Base-by-base conservation (phyloP, 2,888 invertebrate genomes). In the Drosophila vallismaia region DNA sequence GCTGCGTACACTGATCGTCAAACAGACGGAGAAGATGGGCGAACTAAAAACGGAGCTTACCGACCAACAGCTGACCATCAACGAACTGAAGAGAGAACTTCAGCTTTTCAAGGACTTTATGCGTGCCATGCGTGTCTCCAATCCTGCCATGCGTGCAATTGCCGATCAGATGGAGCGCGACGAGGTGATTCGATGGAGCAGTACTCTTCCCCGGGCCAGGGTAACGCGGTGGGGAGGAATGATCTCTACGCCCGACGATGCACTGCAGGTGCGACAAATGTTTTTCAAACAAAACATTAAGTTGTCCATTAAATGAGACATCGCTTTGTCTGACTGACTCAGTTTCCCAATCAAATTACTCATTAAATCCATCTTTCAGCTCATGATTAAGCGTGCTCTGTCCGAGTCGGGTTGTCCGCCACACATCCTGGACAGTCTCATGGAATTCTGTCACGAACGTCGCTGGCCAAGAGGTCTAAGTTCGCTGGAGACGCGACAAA, bases 151-250 rank as follows among this genome's bases (percentile, higher is more conserved):
- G 95, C 93, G 97, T 54, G 97, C 97, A 26, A 95, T 98, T 55
- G 97, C 97, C 3, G 97, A 98, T 89, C 97, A 97, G 89, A 97
- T 98, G 96, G 98, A 98, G 91, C 94, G 97, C 57, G 97, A 98
- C 89, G 98, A 98, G 92, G 97, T 98, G 63, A 94, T 96, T 40
- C 94, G 97, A 86, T 98, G 98, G 98, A 96, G 97, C 48, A 95
- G 94, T 79, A 95, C 96, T 0, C 92, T 98, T 49, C 93, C 96
- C 0, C 92, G 97, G 48, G 97, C 97, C 14, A 93, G 98, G 67
- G 98, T 99, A 46, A 98, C 98, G 0, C 94, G 98, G 63, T 99
- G 98, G 99, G 99, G 98, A 57, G 98, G 98, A 59, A 98, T 99
- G 98, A 99, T 99, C 88, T 98, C 98, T 29, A 99, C 99, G 9